These are phyloP conservation scores for Panulirus ornatus DNA, from an alignment of 1,140 invertebrate species.

Conservation along the genomic window DNA sequence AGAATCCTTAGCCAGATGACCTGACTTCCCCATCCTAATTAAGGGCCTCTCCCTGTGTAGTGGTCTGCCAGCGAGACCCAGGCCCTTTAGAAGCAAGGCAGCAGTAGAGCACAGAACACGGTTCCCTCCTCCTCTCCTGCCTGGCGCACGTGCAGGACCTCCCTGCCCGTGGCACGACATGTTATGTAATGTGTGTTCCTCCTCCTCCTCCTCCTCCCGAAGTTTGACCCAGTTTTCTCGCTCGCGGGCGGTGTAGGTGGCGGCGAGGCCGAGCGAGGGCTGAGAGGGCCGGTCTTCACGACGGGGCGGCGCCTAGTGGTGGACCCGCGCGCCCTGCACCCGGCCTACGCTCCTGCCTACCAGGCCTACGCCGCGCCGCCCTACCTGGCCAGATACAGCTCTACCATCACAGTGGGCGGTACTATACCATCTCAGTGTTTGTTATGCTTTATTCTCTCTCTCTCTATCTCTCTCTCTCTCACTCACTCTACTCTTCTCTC, in stretches of 20 bases:
- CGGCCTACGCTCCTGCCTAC: background rate
- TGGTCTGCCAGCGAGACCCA: too few relatives aligned
- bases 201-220: too few relatives aligned
- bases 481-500: too few relatives aligned
- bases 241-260: background rate
- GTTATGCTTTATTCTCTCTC: background rate
- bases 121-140: too few relatives aligned
- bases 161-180: too few relatives aligned
- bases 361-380: slow-evolving; percentile 6
- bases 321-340: background rate
- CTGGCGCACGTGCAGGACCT: too few relatives aligned
- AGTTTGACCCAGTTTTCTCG: background rate
- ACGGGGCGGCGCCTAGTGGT: background rate
- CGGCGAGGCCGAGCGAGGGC: background rate
- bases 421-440: background rate
- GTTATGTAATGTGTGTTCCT: background rate
- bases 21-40: too few relatives aligned
- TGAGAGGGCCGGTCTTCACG: background rate
- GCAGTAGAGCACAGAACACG: too few relatives aligned
- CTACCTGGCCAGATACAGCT: slow-evolving; percentile 13
- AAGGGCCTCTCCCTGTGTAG: too few relatives aligned
- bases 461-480: too few relatives aligned
- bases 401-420: slow-evolving; percentile 11
- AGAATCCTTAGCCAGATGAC: too few relatives aligned
- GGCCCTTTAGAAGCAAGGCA: too few relatives aligned